phyloP scores from a whole-genome alignment of 2,113 vertebrate genomes.

The Varanus komodoensis region DNA sequence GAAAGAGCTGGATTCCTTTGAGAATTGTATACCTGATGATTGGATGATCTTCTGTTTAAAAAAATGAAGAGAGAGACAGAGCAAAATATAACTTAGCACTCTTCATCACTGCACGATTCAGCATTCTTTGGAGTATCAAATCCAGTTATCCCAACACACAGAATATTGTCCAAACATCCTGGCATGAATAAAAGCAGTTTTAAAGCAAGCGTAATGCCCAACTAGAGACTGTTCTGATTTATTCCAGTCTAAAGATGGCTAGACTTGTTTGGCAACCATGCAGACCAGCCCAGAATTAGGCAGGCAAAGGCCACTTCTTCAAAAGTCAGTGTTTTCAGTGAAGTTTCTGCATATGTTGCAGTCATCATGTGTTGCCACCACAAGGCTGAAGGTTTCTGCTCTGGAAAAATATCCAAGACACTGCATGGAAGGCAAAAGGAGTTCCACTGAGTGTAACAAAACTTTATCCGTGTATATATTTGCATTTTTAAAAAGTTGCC shows the following conservation, averaged over 20 bases:
- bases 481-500: neutral
- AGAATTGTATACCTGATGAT: conserved; percentile 59
- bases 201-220: conserved; percentile 21
- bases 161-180: neutral
- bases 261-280: neutral
- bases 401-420: neutral
- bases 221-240: conserved; percentile 36
- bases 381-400: neutral
- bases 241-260: neutral
- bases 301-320: neutral
- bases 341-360: conserved; percentile 63
- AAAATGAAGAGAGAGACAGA: neutral
- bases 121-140: neutral
- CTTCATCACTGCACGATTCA: neutral
- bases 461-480: rapidly evolving
- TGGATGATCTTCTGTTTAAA: conserved; percentile 48
- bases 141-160: neutral
- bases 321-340: no score
- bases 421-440: neutral
- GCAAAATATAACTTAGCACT: neutral
- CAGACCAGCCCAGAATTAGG: conserved; percentile 15
- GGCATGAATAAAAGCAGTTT: neutral
- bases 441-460: neutral
- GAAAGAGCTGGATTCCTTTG: conserved; percentile 64
- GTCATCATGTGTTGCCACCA: neutral